Base-by-base conservation (phyloP, 2,113 vertebrate genomes). In the Cepphus grylle region DNA sequence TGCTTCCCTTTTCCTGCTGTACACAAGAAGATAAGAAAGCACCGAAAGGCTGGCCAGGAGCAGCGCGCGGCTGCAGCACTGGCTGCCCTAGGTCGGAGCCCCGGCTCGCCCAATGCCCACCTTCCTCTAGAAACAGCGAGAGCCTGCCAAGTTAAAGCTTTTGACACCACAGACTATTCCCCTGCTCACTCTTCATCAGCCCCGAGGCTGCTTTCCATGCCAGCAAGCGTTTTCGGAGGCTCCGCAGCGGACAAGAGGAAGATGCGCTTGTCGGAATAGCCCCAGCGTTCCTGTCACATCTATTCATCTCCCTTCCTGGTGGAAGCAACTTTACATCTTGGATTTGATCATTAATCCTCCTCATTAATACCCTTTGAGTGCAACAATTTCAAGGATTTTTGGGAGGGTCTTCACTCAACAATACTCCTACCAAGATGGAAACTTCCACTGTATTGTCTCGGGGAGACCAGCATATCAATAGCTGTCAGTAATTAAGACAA, bases 1-100 rank as follows among this genome's bases (percentile, higher is more conserved):
- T 4, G 83, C 96, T 97, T 98, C 96, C 94, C 96, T 90, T 98
- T 98, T 97, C 97, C 97, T 97, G 97, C 97, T 88, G 90, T 79
- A 69, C 71, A 15, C 62, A 12, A 29, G 30, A n/a, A 97, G 97
- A 98, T 97, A 96, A 98, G 97, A 71, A 76, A 73, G 83, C 20
- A 8, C 17, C 6, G 19, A 49, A 15, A 67, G 66, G 66, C 61
- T 59, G 22, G 38, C 50, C 74, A 96, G 97, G 78, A 84, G 25
- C 38, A 45, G 83, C 70, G 34, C 8, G 12, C 3, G 30, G 82
- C 32, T 23, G 45, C 4, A 8, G 55, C 82, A 40, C 52, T 2
- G 6, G 59, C 63, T 71, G 81, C 70, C 49, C 36, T 8, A 11
- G n/a, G 73, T 71, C 10, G 38, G 16, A 89, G 58, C 66, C 67